A percentile compares a stretch with the other conserved stretches of the same genome.
phyloP scores from a whole-genome alignment of 1,140 invertebrate species.

The Anastatus disparis region DNA sequence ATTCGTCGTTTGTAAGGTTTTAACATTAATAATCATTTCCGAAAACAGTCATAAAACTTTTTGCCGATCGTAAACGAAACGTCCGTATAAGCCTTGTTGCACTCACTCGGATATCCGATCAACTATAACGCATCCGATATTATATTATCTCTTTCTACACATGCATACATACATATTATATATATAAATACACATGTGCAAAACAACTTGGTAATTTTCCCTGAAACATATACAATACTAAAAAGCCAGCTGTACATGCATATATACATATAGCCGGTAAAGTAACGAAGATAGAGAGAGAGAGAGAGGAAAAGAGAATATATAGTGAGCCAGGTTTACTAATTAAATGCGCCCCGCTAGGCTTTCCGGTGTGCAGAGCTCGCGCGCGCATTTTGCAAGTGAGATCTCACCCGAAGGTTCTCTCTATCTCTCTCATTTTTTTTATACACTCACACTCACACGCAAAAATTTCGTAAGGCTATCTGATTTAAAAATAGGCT shows the following conservation, averaged over 20 bases:
- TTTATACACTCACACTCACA: too few relatives aligned
- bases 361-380: slow-evolving; percentile 23
- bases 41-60: too few relatives aligned
- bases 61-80: too few relatives aligned
- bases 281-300: neutral
- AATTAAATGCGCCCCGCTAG: slow-evolving; percentile 36
- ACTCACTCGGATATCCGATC: neutral
- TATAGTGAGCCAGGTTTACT: slow-evolving; percentile 12
- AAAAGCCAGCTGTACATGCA: neutral
- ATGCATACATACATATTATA: too few relatives aligned
- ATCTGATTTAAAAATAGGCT: too few relatives aligned
- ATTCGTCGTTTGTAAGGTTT: too few relatives aligned
- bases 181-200: neutral
- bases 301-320: neutral
- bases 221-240: neutral
- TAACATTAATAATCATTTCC: too few relatives aligned
- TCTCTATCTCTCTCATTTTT: too few relatives aligned
- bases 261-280: neutral
- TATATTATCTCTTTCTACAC: too few relatives aligned
- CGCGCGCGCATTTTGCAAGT: slow-evolving; percentile 20
- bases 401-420: slow-evolving; percentile 9
- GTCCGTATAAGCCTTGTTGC: neutral
- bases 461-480: too few relatives aligned
- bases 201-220: neutral
- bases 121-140: neutral